These are phyloP conservation scores for Mastomys coucha DNA, from an alignment of 2,113 vertebrate species.

Conservation along the genomic window DNA sequence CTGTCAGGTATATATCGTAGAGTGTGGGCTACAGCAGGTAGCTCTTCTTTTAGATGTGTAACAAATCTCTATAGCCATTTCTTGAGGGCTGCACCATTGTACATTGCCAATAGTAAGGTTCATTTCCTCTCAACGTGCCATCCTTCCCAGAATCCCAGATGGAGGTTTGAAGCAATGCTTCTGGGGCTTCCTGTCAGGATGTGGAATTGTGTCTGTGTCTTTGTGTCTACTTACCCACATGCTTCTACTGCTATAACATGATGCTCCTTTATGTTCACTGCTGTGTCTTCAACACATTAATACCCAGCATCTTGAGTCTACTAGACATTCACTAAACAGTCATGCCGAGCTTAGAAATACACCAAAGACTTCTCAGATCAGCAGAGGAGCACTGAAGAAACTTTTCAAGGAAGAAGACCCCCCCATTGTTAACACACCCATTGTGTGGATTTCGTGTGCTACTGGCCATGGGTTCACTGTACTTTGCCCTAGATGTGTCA, in stretches of 20 bases:
- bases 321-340: not conserved
- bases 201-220: not conserved
- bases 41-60: not conserved
- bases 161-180: constrained; percentile 17
- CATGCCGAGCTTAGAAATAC: not conserved
- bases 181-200: not conserved
- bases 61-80: not conserved
- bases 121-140: not conserved
- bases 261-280: not conserved
- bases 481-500: not conserved
- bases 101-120: not conserved
- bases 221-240: not conserved
- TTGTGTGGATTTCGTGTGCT: not conserved
- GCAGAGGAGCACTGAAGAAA: not conserved
- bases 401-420: not conserved
- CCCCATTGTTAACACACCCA: not conserved
- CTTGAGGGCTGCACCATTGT: not conserved
- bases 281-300: not conserved
- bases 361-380: not conserved
- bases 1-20: no score
- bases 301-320: not conserved
- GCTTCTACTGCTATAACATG: not conserved
- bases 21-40: no score
- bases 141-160: not conserved
- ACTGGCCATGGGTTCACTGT: not conserved